Evolutionary conservation across 2,113 vertebrate species (phyloP).

Genomic region (Oreocharis arfaki): DNA sequence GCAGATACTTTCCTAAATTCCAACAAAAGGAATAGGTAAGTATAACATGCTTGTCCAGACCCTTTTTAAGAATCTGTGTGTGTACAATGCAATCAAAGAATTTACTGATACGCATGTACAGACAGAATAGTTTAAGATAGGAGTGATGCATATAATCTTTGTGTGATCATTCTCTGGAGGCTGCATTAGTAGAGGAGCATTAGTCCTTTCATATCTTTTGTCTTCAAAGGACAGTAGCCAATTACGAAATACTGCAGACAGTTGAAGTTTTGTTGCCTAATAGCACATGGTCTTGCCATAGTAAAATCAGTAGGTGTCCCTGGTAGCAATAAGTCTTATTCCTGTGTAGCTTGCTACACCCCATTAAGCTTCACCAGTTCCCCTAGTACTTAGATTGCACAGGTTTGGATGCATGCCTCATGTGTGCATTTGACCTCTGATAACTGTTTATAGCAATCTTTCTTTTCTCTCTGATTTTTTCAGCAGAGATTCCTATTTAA

Average conservation of each 20-base stretch:
- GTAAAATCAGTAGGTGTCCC: accelerated
- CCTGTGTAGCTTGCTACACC: not conserved
- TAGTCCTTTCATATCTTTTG: not conserved
- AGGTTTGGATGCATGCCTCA: not conserved
- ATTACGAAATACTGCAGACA: not conserved
- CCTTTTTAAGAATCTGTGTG: not conserved
- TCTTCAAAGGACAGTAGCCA: not conserved
- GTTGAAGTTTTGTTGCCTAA: not conserved
- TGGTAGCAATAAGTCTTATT: not conserved
- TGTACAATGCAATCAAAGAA: not conserved
- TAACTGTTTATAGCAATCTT: not conserved
- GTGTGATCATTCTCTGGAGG: not conserved
- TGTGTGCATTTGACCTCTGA: not conserved
- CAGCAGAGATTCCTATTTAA: not conserved
- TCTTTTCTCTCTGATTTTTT: not conserved
- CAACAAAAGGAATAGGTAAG: not conserved
- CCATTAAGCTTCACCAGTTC: not conserved
- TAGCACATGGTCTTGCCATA: not conserved
- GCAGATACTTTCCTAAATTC: not conserved
- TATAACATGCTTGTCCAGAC: not conserved
- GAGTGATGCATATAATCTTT: not conserved
- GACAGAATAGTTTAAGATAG: not conserved
- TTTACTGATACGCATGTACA: not conserved
- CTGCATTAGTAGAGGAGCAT: not conserved
- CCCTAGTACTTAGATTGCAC: not conserved